phyloP scores from a whole-genome alignment of 2,113 vertebrate species.

The Nothobranchius kuhntae region DNA sequence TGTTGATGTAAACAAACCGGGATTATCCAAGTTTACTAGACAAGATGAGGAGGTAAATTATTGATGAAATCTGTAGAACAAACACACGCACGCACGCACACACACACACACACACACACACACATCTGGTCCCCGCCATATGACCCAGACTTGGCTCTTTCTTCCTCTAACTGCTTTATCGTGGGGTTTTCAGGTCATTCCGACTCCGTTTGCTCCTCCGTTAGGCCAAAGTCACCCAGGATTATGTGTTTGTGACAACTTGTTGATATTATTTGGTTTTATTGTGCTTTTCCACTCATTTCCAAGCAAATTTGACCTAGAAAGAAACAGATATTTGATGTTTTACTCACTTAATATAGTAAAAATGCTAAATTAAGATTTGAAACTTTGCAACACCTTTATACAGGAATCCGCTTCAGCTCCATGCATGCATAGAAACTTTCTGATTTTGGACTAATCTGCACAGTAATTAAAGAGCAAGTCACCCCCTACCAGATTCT shows the following conservation, averaged over 20 bases:
- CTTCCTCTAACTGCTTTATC: slow-evolving; percentile 44
- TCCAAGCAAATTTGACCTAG: neutral
- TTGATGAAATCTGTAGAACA: slow-evolving; percentile 26
- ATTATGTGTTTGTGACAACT: neutral
- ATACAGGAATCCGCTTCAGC: too few relatives aligned
- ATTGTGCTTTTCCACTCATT: neutral
- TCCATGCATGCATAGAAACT: too few relatives aligned
- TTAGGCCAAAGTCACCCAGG: neutral
- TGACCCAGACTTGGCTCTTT: neutral
- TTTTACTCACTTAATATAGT: too few relatives aligned
- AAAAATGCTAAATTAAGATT: too few relatives aligned
- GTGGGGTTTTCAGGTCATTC: slow-evolving; percentile 35
- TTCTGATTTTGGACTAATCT: too few relatives aligned
- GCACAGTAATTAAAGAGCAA: too few relatives aligned
- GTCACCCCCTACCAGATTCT: too few relatives aligned
- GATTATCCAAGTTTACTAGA: slow-evolving; percentile 45
- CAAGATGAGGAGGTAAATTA: slow-evolving; percentile 52
- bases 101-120: too few relatives aligned
- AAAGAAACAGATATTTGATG: too few relatives aligned
- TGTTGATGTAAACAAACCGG: slow-evolving; percentile 53
- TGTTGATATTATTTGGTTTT: too few relatives aligned
- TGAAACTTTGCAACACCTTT: too few relatives aligned
- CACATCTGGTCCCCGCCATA: slow-evolving; percentile 8
- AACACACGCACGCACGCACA: neutral
- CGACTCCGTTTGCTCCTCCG: slow-evolving; percentile 5